These are phyloP conservation scores for Tamias sibiricus DNA, from an alignment of 2,113 vertebrate species.

Conservation along the genomic window DNA sequence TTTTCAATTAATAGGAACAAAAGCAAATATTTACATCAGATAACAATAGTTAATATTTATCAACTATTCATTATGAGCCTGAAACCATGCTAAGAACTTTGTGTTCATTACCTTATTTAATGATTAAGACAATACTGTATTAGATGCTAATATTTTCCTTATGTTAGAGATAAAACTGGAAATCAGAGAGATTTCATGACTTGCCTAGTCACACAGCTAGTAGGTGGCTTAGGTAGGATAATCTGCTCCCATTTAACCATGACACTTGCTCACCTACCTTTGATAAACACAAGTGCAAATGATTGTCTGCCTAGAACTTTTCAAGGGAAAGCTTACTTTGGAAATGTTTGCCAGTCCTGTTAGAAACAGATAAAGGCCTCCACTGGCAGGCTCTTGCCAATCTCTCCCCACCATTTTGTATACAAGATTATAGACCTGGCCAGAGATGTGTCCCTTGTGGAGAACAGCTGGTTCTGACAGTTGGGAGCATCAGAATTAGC, in stretches of 20 bases:
- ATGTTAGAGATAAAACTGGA: not conserved
- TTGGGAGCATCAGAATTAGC: not conserved
- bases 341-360: not conserved
- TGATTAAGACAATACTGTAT: not conserved
- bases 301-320: conserved; percentile 26
- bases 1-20: not conserved
- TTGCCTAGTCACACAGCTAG: not conserved
- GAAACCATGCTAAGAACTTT: conserved; percentile 16
- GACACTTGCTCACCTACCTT: not conserved
- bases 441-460: not conserved
- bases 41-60: not conserved
- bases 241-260: not conserved
- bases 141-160: not conserved
- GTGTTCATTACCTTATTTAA: not conserved
- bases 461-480: not conserved
- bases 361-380: not conserved
- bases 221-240: not conserved
- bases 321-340: not conserved
- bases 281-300: not conserved
- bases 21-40: not conserved
- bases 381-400: not conserved
- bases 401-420: not conserved
- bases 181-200: not conserved
- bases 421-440: not conserved
- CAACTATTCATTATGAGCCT: not conserved